A percentile compares a stretch with the other conserved stretches of the same genome.
phyloP scores from a whole-genome alignment of 1,140 invertebrate genomes.

The Capitella teleta region DNA sequence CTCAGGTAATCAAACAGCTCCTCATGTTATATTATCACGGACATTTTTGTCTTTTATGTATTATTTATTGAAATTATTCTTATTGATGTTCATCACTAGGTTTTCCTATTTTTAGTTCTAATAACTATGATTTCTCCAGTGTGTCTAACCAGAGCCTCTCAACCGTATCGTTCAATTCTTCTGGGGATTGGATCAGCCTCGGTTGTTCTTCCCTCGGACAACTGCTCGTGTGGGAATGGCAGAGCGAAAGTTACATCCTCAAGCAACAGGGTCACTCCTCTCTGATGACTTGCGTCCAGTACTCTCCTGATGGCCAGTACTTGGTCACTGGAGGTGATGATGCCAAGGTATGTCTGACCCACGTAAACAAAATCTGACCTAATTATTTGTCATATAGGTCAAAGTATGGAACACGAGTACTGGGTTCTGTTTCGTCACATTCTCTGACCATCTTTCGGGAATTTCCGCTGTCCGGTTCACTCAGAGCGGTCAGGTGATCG shows the following conservation, averaged over 20 bases:
- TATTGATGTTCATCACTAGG: background rate
- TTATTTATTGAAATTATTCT: background rate
- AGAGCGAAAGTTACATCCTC: constrained; percentile 94
- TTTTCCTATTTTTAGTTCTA: background rate
- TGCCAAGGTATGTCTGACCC: constrained; percentile 57
- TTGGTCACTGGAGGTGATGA: constrained; percentile 89
- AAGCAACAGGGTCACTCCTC: constrained; percentile 92
- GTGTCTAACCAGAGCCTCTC: constrained; percentile 60
- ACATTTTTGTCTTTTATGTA: background rate
- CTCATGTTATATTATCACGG: background rate
- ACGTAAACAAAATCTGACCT: too few relatives aligned
- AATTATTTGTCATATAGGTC: too few relatives aligned
- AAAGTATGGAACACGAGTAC: constrained; percentile 86
- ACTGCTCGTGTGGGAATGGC: constrained; percentile 96
- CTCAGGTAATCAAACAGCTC: constrained; percentile 47
- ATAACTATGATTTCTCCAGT: constrained; percentile 17
- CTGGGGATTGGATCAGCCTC: constrained; percentile 85
- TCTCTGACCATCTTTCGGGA: constrained; percentile 72
- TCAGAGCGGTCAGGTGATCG: constrained; percentile 78
- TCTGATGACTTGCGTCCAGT: constrained; percentile 74
- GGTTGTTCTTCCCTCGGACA: constrained; percentile 73
- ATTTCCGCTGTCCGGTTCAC: constrained; percentile 75
- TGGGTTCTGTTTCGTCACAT: constrained; percentile 92
- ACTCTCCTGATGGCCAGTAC: constrained; percentile 81
- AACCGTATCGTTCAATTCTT: constrained; percentile 66